These are phyloP conservation scores for Trichoplusia ni DNA, from an alignment of 1,140 invertebrate species.

Conservation along the genomic window DNA sequence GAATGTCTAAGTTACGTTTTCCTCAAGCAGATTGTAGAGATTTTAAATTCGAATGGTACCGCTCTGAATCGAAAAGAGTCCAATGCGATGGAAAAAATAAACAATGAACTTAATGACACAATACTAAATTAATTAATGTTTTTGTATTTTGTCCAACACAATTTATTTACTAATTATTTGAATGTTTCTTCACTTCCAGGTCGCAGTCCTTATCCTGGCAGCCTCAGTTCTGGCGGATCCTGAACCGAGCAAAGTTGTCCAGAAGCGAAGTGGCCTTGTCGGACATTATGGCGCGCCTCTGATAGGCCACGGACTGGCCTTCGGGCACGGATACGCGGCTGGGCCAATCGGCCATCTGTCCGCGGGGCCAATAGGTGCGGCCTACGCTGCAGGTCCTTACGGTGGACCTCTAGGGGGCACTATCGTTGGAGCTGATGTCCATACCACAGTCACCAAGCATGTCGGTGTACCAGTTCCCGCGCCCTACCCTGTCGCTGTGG, in stretches of 20 bases:
- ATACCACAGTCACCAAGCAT: constrained; percentile 77
- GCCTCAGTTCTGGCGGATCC: constrained; percentile 68
- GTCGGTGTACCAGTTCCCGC: constrained; percentile 75
- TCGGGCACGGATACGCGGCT: constrained; percentile 37
- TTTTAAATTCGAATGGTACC: no score
- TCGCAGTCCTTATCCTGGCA: constrained; percentile 59
- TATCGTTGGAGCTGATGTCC: constrained; percentile 72
- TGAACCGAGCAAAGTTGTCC: constrained; percentile 70
- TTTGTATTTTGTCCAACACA: no score
- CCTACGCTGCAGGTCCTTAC: constrained; percentile 9
- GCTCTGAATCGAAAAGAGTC: no score
- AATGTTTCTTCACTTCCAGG: constrained; percentile 47
- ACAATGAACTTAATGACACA: no score
- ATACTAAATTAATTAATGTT: no score
- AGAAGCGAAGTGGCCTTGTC: constrained; percentile 72
- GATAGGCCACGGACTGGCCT: constrained; percentile 35
- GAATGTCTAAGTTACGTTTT: no score
- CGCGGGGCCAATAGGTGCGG: constrained; percentile 14
- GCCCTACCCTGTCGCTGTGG: constrained; percentile 73
- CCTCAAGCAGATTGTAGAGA: no score
- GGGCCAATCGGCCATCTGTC: constrained; percentile 10
- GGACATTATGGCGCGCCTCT: constrained; percentile 58
- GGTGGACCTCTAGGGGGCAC: constrained; percentile 40
- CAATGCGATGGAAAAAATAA: no score
- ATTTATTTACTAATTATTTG: no score